Conservation (phyloP, 2,797 vertebrate species). For the Emys orbicularis region DNA sequence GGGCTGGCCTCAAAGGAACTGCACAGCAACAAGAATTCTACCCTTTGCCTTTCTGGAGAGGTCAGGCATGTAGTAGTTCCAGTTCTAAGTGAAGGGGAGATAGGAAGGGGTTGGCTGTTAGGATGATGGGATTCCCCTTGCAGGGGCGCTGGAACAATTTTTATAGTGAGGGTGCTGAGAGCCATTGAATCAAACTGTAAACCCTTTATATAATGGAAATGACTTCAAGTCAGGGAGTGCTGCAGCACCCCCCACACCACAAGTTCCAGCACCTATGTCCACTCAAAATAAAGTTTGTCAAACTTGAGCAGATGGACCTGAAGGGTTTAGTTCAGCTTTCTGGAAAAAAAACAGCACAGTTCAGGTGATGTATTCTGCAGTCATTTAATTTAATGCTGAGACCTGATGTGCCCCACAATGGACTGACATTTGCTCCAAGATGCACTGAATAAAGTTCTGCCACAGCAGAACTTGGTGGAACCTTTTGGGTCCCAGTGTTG, state of each 20-base stretch:
- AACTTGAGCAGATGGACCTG: background rate
- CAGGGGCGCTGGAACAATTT: no score
- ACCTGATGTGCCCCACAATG: rapidly evolving
- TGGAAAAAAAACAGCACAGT: background rate
- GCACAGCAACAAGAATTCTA: background rate
- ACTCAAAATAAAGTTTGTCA: background rate
- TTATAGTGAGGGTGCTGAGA: no score
- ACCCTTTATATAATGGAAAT: no score
- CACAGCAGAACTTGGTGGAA: background rate
- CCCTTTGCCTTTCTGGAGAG: background rate
- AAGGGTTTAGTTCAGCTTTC: background rate
- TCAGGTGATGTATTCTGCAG: background rate
- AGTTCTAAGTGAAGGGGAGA: background rate
- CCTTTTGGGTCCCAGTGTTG: rapidly evolving
- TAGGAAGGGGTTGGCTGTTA: background rate
- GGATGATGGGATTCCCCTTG: background rate
- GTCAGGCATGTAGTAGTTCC: background rate
- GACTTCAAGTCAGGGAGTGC: no score
- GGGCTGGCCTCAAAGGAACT: background rate
- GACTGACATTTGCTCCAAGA: no score
- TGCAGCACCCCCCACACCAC: no score
- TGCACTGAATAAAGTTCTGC: background rate
- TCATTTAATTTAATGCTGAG: rapidly evolving
- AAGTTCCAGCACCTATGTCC: no score
- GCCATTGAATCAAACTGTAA: no score